Conservation (phyloP, 1,140 invertebrate species). For the Sarcophaga peregrina region DNA sequence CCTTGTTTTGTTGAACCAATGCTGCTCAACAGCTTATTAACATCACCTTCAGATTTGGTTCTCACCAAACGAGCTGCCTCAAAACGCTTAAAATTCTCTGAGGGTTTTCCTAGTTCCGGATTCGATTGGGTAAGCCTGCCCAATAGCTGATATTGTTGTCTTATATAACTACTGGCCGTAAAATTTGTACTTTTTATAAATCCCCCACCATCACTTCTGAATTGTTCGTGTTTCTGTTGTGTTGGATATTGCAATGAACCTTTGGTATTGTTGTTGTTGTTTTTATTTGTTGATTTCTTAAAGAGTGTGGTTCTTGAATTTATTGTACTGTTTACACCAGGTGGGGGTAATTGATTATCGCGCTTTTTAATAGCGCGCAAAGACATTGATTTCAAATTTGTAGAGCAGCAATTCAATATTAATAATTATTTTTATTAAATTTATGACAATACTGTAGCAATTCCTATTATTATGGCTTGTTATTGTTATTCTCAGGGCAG, state of each 20-base stretch:
- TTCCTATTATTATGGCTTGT: not conserved
- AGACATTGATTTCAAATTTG: constrained; percentile 53
- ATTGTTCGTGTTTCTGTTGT: constrained; percentile 45
- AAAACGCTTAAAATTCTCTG: not conserved
- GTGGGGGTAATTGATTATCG: constrained; percentile 49
- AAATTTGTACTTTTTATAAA: constrained; percentile 44
- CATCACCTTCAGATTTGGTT: constrained; percentile 60
- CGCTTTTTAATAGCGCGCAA: constrained; percentile 63
- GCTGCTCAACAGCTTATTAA: constrained; percentile 42
- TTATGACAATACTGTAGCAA: too few species aligned
- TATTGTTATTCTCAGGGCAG: constrained; percentile 12
- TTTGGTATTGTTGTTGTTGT: constrained; percentile 46
- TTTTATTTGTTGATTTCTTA: constrained; percentile 47
- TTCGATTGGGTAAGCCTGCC: constrained; percentile 54
- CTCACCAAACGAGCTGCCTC: constrained; percentile 52
- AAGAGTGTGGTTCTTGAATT: constrained; percentile 46
- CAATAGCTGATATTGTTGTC: constrained; percentile 44
- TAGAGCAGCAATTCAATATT: not conserved
- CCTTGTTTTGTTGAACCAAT: constrained; percentile 44
- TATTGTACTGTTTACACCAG: constrained; percentile 20
- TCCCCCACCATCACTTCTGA: constrained; percentile 28
- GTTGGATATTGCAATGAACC: constrained; percentile 17
- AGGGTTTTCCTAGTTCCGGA: constrained; percentile 52
- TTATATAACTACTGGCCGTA: constrained; percentile 27
- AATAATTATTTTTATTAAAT: not conserved